Percentiles rank a stretch among this genome's conserved stretches.
These are phyloP conservation scores for Panurus biarmicus DNA, from an alignment of 2,113 vertebrate species.

Conservation along the genomic window DNA sequence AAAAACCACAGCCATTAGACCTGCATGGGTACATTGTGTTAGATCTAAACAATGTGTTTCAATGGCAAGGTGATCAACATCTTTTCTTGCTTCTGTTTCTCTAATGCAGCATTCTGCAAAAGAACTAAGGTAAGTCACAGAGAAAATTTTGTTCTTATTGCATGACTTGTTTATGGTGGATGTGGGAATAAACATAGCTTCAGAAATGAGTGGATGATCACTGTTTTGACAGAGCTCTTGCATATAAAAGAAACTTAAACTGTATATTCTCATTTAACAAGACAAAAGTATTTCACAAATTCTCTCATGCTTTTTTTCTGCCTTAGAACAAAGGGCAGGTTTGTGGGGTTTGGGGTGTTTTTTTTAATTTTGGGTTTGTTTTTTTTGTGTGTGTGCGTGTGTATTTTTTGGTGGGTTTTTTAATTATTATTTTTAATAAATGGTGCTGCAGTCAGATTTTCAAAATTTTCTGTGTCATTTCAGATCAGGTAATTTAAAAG, in stretches of 20 bases:
- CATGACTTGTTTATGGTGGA: conserved; percentile 6
- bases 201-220: background rate
- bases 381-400: no score
- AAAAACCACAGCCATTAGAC: background rate
- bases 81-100: conserved; percentile 57
- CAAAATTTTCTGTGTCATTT: background rate
- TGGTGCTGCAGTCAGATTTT: background rate
- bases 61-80: conserved; percentile 26
- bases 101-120: conserved; percentile 53
- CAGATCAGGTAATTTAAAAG: background rate
- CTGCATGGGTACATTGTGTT: background rate
- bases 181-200: background rate
- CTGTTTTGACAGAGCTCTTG: conserved; percentile 10
- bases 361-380: background rate
- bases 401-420: no score
- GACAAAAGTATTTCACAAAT: background rate
- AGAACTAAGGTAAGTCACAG: conserved; percentile 34
- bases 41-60: background rate
- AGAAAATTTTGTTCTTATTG: conserved; percentile 31
- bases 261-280: background rate
- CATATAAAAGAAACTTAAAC: background rate
- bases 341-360: background rate
- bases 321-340: background rate
- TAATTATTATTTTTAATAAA: background rate
- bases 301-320: background rate